These are phyloP conservation scores for Sogatella furcifera DNA, from an alignment of 1,140 invertebrate genomes.

Conservation along the genomic window DNA sequence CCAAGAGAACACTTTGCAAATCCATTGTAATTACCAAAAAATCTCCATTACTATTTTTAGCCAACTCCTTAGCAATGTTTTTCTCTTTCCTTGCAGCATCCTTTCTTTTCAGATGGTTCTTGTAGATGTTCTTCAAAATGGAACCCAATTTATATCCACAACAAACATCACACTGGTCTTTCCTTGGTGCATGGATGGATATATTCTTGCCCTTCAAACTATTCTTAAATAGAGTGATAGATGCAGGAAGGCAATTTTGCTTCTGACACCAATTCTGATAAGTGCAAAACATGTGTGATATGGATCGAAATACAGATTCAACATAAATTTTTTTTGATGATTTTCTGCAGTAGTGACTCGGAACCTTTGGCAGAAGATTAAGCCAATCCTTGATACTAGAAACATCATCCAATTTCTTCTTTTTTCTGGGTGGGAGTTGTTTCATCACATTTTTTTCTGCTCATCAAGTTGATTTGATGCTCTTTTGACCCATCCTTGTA, in stretches of 20 bases:
- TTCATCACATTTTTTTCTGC: too few relatives aligned
- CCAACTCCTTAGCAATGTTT: conserved; percentile 21
- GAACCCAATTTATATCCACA: conserved; percentile 16
- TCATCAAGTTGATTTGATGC: too few relatives aligned
- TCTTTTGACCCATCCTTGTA: too few relatives aligned
- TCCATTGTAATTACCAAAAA: conserved; percentile 29
- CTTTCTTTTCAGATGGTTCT: conserved; percentile 22
- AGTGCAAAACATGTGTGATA: conserved; percentile 1
- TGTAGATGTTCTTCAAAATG: conserved; percentile 17
- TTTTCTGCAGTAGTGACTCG: conserved; percentile 13
- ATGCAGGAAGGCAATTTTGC: neutral
- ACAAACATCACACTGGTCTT: conserved; percentile 26
- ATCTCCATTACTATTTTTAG: conserved; percentile 13
- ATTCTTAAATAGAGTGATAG: conserved; percentile 1
- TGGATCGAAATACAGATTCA: conserved; percentile 8
- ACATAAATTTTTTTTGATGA: conserved; percentile 7
- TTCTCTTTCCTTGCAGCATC: conserved; percentile 12
- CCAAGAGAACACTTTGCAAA: conserved; percentile 32
- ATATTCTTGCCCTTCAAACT: conserved; percentile 20
- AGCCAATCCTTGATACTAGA: conserved; percentile 8
- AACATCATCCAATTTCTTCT: neutral
- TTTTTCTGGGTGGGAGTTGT: neutral
- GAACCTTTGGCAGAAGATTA: conserved; percentile 11
- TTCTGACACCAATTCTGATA: neutral
- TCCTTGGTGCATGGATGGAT: conserved; percentile 20